These are phyloP conservation scores for Neodiprion lecontei DNA, from an alignment of 1,140 invertebrate species.

Conservation along the genomic window DNA sequence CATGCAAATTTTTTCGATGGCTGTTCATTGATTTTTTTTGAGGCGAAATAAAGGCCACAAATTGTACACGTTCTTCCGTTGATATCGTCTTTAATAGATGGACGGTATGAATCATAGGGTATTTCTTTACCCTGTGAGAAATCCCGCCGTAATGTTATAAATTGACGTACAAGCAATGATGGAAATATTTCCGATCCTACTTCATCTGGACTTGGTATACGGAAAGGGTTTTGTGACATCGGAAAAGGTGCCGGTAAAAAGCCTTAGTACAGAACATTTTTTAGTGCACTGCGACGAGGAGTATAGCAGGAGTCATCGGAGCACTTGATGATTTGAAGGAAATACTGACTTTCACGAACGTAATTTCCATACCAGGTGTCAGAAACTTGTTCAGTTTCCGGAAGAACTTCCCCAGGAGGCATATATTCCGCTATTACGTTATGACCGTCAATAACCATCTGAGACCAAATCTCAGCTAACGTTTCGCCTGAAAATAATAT, in stretches of 20 bases:
- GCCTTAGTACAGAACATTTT: background rate
- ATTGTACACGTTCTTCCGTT: background rate
- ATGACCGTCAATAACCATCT: slow-evolving; percentile 42
- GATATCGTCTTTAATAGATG: background rate
- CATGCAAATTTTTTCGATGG: background rate
- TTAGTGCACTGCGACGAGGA: background rate
- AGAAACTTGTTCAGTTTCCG: slow-evolving; percentile 10
- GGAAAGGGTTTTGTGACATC: background rate
- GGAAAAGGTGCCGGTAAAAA: background rate
- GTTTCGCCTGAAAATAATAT: background rate
- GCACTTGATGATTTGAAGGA: slow-evolving; percentile 24
- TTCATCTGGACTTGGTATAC: background rate
- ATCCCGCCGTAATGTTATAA: background rate
- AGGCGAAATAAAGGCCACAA: background rate
- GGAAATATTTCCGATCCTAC: background rate
- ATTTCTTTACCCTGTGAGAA: background rate
- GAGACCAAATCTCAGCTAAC: slow-evolving; percentile 42
- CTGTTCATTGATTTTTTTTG: background rate
- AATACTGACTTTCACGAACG: slow-evolving; percentile 25
- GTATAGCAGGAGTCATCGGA: slow-evolving; percentile 12
- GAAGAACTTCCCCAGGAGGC: background rate
- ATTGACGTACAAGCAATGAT: background rate
- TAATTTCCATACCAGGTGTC: slow-evolving; percentile 20
- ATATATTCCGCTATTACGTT: slow-evolving; percentile 39
- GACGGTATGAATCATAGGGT: background rate